Evolutionary conservation across 2,113 vertebrate species (phyloP), one percentile per base, ranked within the genome.

Genomic region (Heterocephalus glaber): DNA sequence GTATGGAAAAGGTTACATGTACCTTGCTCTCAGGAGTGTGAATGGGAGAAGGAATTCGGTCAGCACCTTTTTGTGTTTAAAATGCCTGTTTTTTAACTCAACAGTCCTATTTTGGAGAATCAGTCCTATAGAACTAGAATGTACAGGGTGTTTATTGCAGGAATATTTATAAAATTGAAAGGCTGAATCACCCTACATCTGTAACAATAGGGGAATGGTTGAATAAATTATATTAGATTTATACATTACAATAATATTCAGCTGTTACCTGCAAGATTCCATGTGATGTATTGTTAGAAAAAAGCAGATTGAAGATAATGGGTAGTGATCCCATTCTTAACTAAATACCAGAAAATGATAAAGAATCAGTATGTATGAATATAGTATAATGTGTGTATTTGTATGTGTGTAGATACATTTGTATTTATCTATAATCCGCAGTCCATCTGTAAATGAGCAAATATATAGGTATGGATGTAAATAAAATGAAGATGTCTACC

Each of bases 151-250:
- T 90, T 90, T 63, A 60, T 72, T 95, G 56, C 49, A 65, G 90
- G 11, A 35, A 68, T 86, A 28, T 63, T 95, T 89, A 33, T 86
- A 92, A 60, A 85, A 28, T 49, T 63, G 12, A 88, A 96, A 96
- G 38, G 35, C 49, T 94, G 77, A 93, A 49, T 89, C 72, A 56
- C 13, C 38, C 44, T 65, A 7, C 2, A 35, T 38, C 24, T 63
- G 52, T 72, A 90, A 52, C 4, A 61, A 26, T 7, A 96, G 76
- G 44, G 72, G 54, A 86, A 41, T 80, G 70, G 28, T 81, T 90
- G 49, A 86, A 85, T 92, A 70, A 89, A 76, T 89, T 65, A 76
- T 86, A 49, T 26, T 89, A 76, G 24, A 44, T 47, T 28, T 80
- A 9, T 66, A 47, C 56, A 80, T 2, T 85, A 35, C 13, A 92